A percentile compares a stretch with the other conserved stretches of the same genome.
phyloP scores from a whole-genome alignment of 2,113 vertebrate genomes.

The Silurus meridionalis region DNA sequence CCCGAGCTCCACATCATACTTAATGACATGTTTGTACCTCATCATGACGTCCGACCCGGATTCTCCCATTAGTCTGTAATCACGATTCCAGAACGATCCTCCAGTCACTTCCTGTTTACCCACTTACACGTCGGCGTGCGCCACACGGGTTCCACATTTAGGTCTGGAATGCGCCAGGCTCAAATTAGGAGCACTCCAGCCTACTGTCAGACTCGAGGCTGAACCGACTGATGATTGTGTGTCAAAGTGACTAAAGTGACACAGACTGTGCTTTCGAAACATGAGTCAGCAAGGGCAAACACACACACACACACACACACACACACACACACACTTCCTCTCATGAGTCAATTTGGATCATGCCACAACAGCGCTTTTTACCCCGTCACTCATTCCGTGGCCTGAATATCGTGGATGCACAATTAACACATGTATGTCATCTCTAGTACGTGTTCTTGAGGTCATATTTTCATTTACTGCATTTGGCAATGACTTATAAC shows the following conservation, averaged over 20 bases:
- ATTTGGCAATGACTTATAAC: no score
- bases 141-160: not conserved
- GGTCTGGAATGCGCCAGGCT: not conserved
- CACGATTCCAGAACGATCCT: not conserved
- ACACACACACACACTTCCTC: slow-evolving; percentile 42
- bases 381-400: not conserved
- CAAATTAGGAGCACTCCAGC: slow-evolving; percentile 16
- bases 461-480: no score
- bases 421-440: not conserved
- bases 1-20: not conserved
- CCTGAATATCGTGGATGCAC: not conserved
- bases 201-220: slow-evolving; percentile 49
- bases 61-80: not conserved
- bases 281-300: slow-evolving; percentile 40
- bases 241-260: slow-evolving; percentile 46
- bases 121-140: not conserved
- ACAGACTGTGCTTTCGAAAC: slow-evolving; percentile 32
- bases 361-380: not conserved
- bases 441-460: no score
- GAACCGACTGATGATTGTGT: slow-evolving; percentile 49
- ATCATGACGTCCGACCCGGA: not conserved
- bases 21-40: not conserved
- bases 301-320: slow-evolving; percentile 39
- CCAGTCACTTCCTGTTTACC: slow-evolving; percentile 1
- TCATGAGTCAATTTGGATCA: not conserved